Percentiles rank a stretch among this genome's conserved stretches.
Evolutionary conservation across 1,140 invertebrate species (phyloP).

Genomic region (Tachypleus tridentatus): DNA sequence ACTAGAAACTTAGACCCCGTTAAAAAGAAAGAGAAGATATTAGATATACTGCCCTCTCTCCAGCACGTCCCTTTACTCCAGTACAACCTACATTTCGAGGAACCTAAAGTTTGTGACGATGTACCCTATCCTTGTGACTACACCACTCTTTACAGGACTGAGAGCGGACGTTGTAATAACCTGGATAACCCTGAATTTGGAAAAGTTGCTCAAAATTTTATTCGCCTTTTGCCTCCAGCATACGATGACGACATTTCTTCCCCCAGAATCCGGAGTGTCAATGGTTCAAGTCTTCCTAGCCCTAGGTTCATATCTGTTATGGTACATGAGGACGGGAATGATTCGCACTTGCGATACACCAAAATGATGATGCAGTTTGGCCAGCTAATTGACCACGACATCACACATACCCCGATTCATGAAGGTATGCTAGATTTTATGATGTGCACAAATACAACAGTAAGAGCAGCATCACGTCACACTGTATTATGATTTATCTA

Average conservation of each 20-base stretch:
- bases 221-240: conserved; percentile 64
- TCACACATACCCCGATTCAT: conserved; percentile 8
- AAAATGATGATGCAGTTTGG: conserved; percentile 12
- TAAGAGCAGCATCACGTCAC: too few relatives aligned
- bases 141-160: conserved; percentile 54
- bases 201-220: conserved; percentile 62
- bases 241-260: conserved; percentile 66
- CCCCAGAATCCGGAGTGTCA: conserved; percentile 10
- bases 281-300: conserved; percentile 49
- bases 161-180: conserved; percentile 85
- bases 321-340: conserved; percentile 79
- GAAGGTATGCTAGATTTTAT: too few relatives aligned
- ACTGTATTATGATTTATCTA: too few relatives aligned
- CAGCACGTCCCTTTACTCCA: too few relatives aligned
- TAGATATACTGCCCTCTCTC: too few relatives aligned
- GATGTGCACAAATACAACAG: too few relatives aligned
- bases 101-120: conserved; percentile 27
- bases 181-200: conserved; percentile 72
- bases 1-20: too few relatives aligned
- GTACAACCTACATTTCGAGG: too few relatives aligned
- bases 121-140: conserved; percentile 55
- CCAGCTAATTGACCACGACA: conserved; percentile 21
- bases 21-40: too few relatives aligned
- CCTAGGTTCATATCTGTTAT: conserved; percentile 66
- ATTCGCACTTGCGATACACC: conserved; percentile 51